Base-by-base conservation (phyloP, 2,888 invertebrate genomes). In the Danaus chrysippus region DNA sequence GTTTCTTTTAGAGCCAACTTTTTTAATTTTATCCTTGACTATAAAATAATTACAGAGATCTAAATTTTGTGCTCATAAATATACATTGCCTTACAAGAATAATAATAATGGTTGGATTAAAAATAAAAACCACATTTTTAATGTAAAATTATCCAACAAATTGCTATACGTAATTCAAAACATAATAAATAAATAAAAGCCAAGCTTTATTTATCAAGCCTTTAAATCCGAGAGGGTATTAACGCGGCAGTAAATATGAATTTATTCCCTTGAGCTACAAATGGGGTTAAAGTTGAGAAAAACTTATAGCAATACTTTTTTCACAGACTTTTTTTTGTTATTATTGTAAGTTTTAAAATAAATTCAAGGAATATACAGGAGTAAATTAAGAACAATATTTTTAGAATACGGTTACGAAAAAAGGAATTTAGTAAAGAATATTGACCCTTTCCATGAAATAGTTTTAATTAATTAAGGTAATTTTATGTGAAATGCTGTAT, bases 161-260 rank as follows among this genome's bases (percentile, higher is more conserved):
- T 6, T 49, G 17, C 49, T 15, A 49, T 49, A 49, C 49, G 9
- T 49, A 49, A 17, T 17, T 17, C 17, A 49, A 49, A 49, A 49
- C 17, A 17, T 49, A 49, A 49, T 49, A 49, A 49, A 49, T 49
- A 49, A 15, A 49, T 49, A 49, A 49, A 49, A 49, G 49, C 49
- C 49, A 10, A 10, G 49, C 49, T 49, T 49, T 49, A 17, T 49
- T 17, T 49, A 49, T 49, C 49, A 49, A 49, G 49, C 49, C 15
- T 49, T 49, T 49, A 49, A 49, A 49, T 49, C 49, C 49, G 49
- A 49, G 49, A 49, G 49, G 17, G 49, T 49, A 49, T 49, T 49
- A 49, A 49, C 49, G 17, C 49, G 17, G 49, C 17, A 49, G 49
- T 49, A 49, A 49, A 49, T 49, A 49, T 49, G 49, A 49, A 49